Conservation (phyloP, 2,113 vertebrate species). For the Tachycineta bicolor region DNA sequence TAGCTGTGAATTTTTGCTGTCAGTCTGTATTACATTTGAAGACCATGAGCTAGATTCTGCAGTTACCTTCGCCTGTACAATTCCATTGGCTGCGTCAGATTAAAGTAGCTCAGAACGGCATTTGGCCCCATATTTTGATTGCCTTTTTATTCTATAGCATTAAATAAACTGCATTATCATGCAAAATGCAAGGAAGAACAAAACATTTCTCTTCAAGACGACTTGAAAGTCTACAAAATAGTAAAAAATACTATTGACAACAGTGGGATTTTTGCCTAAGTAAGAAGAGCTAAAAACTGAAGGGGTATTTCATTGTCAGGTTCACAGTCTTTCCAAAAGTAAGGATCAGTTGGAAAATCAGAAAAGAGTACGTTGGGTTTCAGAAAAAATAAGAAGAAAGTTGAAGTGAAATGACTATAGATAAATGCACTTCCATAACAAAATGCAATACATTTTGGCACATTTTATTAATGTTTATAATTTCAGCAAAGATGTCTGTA, state of each 20-base stretch:
- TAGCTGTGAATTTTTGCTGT: slow-evolving; percentile 50
- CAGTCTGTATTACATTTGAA: slow-evolving; percentile 15
- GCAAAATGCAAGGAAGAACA: slow-evolving; percentile 23
- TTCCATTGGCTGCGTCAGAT: background rate
- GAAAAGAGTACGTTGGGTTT: background rate
- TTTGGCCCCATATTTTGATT: background rate
- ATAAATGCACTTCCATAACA: slow-evolving; percentile 58
- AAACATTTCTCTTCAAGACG: slow-evolving; percentile 26
- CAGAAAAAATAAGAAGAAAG: background rate
- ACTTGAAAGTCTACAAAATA: background rate
- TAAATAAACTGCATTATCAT: background rate
- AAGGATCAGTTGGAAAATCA: background rate
- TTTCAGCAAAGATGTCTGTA: slow-evolving; percentile 48
- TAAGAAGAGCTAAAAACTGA: background rate
- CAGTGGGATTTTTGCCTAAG: background rate
- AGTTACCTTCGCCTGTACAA: background rate
- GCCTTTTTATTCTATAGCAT: slow-evolving; percentile 19
- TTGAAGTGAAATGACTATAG: slow-evolving; percentile 33
- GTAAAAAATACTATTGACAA: background rate
- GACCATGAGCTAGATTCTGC: background rate
- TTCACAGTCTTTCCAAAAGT: background rate
- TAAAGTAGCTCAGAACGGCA: background rate
- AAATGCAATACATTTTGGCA: slow-evolving; percentile 58
- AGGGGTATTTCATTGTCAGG: background rate
- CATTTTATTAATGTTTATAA: slow-evolving; percentile 62